Conservation (phyloP, 2,888 invertebrate species). For the Drosophila atripex region DNA sequence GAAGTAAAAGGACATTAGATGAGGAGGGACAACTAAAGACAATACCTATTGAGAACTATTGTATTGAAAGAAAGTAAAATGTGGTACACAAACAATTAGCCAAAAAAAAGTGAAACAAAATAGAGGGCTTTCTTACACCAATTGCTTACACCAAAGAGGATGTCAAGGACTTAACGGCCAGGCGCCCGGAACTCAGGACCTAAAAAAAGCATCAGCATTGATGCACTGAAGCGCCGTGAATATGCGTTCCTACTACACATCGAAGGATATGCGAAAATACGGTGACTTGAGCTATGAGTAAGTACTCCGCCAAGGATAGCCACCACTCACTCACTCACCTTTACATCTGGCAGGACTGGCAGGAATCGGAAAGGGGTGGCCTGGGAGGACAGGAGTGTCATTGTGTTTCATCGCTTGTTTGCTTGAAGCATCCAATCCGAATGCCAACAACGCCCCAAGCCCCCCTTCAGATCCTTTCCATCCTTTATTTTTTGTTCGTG, state of each 20-base stretch:
- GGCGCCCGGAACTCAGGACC: constrained; percentile 9
- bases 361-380: not conserved
- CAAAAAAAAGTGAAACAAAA: constrained; percentile 25
- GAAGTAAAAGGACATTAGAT: too few species aligned
- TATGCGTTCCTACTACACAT: constrained; percentile 75
- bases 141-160: constrained; percentile 36
- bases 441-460: constrained; percentile 51
- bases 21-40: not conserved
- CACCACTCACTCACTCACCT: not conserved
- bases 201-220: constrained; percentile 35
- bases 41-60: constrained; percentile 53
- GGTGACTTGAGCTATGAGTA: constrained; percentile 80
- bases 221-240: constrained; percentile 35
- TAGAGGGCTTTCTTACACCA: constrained; percentile 12
- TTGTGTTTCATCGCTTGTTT: constrained; percentile 54
- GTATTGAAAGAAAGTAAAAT: constrained; percentile 58
- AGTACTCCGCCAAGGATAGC: constrained; percentile 48
- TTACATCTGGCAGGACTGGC: constrained; percentile 9
- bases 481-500: constrained; percentile 10
- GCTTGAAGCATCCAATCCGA: constrained; percentile 51
- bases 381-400: constrained; percentile 7
- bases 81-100: constrained; percentile 59
- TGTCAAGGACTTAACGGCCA: constrained; percentile 64
- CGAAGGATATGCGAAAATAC: constrained; percentile 76
- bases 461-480: constrained; percentile 1